Evolutionary conservation across 2,888 invertebrate species (phyloP).

Genomic region (Metalampra italica): DNA sequence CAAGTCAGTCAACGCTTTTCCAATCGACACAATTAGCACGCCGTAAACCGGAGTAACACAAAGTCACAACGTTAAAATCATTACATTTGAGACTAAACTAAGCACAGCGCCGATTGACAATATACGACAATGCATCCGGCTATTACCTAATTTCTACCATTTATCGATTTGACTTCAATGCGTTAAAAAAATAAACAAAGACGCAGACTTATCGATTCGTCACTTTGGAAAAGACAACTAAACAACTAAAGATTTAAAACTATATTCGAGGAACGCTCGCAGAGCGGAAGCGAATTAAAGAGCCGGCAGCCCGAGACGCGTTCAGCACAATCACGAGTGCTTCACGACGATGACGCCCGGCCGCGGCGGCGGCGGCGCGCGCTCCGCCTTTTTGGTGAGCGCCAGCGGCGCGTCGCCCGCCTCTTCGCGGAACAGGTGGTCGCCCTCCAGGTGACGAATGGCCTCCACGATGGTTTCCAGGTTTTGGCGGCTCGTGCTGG

Average conservation of each 20-base stretch:
- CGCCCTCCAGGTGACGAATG: conserved; percentile 97
- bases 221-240: conserved; percentile 73
- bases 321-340: conserved; percentile 84
- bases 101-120: conserved; percentile 63
- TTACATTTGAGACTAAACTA: conserved; percentile 72
- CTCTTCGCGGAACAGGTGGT: conserved; percentile 92
- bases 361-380: conserved; percentile 81
- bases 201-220: conserved; percentile 74
- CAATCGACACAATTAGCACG: conserved; percentile 37
- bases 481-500: conserved; percentile 91
- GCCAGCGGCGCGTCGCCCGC: conserved; percentile 80
- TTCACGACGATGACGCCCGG: conserved; percentile 95
- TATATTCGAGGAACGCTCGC: conserved; percentile 72
- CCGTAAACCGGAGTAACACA: conserved; percentile 47
- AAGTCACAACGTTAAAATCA: conserved; percentile 47
- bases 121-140: conserved; percentile 50
- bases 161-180: conserved; percentile 50
- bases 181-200: conserved; percentile 59
- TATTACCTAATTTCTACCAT: conserved; percentile 39
- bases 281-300: conserved; percentile 48
- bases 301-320: conserved; percentile 39
- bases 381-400: conserved; percentile 72
- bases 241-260: conserved; percentile 67
- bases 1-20: conserved; percentile 61
- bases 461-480: conserved; percentile 99